phyloP scores from a whole-genome alignment of 2,888 invertebrate species.

The Nomada flava region DNA sequence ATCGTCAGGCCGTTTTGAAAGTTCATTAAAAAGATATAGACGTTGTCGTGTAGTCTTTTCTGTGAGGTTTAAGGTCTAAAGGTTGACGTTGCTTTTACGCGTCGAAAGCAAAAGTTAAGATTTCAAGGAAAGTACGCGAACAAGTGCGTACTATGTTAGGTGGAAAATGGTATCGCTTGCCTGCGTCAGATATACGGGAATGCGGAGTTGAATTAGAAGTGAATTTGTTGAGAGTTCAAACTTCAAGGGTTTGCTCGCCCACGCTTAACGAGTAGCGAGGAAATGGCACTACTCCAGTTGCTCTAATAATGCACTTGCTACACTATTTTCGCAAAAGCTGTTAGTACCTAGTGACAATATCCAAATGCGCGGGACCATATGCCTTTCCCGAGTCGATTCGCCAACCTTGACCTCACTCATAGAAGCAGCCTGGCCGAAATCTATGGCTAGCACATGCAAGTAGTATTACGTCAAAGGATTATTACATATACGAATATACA shows the following conservation, averaged over 20 bases:
- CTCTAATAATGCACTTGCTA: constrained; percentile 16
- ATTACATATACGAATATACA: background rate
- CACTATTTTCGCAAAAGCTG: constrained; percentile 36
- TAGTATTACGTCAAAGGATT: background rate
- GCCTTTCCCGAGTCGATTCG: background rate
- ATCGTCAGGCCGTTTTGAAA: no score
- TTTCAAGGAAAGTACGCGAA: background rate
- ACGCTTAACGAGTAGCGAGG: constrained; percentile 10
- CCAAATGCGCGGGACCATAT: constrained; percentile 15
- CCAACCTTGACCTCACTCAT: constrained; percentile 27
- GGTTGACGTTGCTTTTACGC: no score
- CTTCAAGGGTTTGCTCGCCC: constrained; percentile 31
- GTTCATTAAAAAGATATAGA: no score
- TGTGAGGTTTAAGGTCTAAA: no score
- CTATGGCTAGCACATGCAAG: no score
- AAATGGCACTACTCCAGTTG: constrained; percentile 52
- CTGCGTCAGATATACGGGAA: constrained; percentile 1
- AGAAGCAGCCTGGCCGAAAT: background rate
- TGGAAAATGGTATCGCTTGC: background rate
- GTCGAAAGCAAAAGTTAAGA: background rate
- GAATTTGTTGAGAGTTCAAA: constrained; percentile 23
- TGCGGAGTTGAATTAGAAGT: background rate
- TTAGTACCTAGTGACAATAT: constrained; percentile 27
- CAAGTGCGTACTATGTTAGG: background rate
- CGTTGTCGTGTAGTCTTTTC: no score